These are phyloP conservation scores for Batillaria attramentaria DNA, from an alignment of 1,140 invertebrate genomes.

Conservation along the genomic window DNA sequence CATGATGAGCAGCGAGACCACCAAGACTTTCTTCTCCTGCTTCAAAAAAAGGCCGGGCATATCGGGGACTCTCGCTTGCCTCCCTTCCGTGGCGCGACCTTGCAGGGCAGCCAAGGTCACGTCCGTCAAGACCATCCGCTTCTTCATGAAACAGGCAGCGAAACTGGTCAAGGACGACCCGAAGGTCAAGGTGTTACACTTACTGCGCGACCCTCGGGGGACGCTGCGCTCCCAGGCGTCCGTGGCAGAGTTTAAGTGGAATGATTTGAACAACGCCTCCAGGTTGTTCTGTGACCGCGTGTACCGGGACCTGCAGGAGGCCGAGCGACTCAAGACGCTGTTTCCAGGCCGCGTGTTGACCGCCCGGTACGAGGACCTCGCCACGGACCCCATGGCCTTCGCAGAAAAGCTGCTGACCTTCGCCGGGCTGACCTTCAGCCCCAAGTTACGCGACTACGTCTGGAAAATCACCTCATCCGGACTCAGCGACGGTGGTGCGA, in stretches of 20 bases:
- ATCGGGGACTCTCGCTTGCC: too few relatives aligned
- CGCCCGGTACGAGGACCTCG: slow-evolving; percentile 41
- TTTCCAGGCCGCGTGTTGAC: slow-evolving; percentile 30
- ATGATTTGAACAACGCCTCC: background rate
- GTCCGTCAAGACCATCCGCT: slow-evolving; percentile 24
- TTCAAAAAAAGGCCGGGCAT: too few relatives aligned
- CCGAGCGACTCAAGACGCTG: background rate
- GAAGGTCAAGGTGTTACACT: slow-evolving; percentile 38
- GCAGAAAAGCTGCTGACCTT: slow-evolving; percentile 36
- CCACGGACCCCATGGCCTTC: slow-evolving; percentile 4
- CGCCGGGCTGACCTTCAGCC: background rate
- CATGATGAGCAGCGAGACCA: slow-evolving; percentile 1
- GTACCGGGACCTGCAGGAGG: slow-evolving; percentile 9
- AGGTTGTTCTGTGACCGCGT: slow-evolving; percentile 26
- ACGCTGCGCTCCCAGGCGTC: slow-evolving; percentile 9
- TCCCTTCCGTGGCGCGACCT: too few relatives aligned
- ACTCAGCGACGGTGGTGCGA: background rate
- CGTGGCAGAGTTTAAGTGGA: slow-evolving; percentile 19
- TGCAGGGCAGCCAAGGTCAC: too few relatives aligned
- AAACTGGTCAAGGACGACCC: slow-evolving; percentile 7
- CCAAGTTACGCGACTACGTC: slow-evolving; percentile 16
- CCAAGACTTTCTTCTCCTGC: background rate
- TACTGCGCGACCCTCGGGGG: slow-evolving; percentile 43
- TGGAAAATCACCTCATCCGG: slow-evolving; percentile 26
- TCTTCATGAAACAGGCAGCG: background rate